Conservation (phyloP, 2,113 vertebrate genomes). For the Hippocampus abdominalis region DNA sequence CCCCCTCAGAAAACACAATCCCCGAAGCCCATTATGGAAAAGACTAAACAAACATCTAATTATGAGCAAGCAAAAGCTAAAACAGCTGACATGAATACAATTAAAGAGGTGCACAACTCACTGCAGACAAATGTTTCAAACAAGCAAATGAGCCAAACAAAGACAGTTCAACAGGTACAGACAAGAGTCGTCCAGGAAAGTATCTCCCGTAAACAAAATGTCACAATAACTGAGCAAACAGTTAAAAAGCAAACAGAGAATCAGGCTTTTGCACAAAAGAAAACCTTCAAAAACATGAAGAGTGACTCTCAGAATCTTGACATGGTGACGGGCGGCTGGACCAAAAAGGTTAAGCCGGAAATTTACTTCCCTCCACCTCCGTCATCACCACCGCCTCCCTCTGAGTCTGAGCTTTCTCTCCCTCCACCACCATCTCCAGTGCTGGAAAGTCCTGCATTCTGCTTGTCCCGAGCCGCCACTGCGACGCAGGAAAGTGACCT, state of each 20-base stretch:
- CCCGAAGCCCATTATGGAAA: constrained; percentile 48
- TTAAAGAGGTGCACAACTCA: constrained; percentile 41
- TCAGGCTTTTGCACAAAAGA: constrained; percentile 48
- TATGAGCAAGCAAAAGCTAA: constrained; percentile 53
- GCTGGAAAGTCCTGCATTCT: constrained; percentile 45
- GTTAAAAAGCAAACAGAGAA: constrained; percentile 42
- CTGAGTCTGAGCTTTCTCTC: constrained; percentile 81
- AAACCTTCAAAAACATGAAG: constrained; percentile 57
- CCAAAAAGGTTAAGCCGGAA: constrained; percentile 70
- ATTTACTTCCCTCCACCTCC: constrained; percentile 78
- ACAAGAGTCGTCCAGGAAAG: constrained; percentile 51
- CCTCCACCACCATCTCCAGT: constrained; percentile 81
- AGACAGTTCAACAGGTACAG: constrained; percentile 60
- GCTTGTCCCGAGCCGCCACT: constrained; percentile 44
- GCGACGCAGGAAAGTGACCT: constrained; percentile 74
- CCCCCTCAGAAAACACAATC: constrained; percentile 55
- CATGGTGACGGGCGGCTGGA: constrained; percentile 40
- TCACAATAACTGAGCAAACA: constrained; percentile 17
- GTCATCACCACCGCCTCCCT: constrained; percentile 75
- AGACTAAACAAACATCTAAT: constrained; percentile 51
- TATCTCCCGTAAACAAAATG: constrained; percentile 31
- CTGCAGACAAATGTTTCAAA: constrained; percentile 46
- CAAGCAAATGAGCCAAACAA: constrained; percentile 53
- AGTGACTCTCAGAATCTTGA: constrained; percentile 41
- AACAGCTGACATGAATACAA: constrained; percentile 36